Conservation (phyloP, 2,888 invertebrate species). For the Erebia palarica region DNA sequence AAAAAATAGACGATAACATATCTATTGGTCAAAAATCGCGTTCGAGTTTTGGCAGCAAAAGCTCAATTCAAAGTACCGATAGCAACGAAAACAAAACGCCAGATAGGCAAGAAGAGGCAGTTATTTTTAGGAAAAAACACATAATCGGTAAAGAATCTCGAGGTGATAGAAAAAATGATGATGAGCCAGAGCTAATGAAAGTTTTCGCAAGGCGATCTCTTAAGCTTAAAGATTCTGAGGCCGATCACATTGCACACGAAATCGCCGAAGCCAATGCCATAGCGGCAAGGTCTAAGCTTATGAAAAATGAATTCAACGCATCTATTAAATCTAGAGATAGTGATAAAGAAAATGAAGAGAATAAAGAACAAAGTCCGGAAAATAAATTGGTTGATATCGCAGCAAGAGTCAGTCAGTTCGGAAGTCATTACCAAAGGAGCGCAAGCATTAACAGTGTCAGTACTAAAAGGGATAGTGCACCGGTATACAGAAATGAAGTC, state of each 20-base stretch:
- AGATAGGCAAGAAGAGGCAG: constrained; percentile 73
- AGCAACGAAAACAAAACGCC: constrained; percentile 70
- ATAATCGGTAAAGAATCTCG: constrained; percentile 68
- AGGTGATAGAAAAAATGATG: constrained; percentile 80
- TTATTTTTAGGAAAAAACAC: constrained; percentile 82
- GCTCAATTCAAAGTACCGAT: constrained; percentile 74
- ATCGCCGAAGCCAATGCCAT: constrained; percentile 72
- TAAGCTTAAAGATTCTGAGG: constrained; percentile 88
- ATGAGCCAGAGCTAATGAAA: constrained; percentile 91
- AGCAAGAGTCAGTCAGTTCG: constrained; percentile 73
- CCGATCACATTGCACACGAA: constrained; percentile 82
- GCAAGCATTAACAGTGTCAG: constrained; percentile 71
- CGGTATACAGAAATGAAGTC: constrained; percentile 68
- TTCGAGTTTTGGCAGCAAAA: constrained; percentile 77
- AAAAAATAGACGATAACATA: constrained; percentile 74
- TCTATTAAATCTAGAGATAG: constrained; percentile 85
- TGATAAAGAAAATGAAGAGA: constrained; percentile 87
- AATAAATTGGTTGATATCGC: constrained; percentile 72
- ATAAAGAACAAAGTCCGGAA: constrained; percentile 59
- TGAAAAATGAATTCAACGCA: constrained; percentile 77
- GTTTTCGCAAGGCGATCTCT: constrained; percentile 91
- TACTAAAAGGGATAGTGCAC: constrained; percentile 73
- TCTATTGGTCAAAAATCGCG: constrained; percentile 75
- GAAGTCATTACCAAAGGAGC: constrained; percentile 73
- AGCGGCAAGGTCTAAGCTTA: constrained; percentile 60